These are phyloP conservation scores for Actinernus sp. DNA, from an alignment of 92 coral and sea anemone species.

Conservation along the genomic window DNA sequence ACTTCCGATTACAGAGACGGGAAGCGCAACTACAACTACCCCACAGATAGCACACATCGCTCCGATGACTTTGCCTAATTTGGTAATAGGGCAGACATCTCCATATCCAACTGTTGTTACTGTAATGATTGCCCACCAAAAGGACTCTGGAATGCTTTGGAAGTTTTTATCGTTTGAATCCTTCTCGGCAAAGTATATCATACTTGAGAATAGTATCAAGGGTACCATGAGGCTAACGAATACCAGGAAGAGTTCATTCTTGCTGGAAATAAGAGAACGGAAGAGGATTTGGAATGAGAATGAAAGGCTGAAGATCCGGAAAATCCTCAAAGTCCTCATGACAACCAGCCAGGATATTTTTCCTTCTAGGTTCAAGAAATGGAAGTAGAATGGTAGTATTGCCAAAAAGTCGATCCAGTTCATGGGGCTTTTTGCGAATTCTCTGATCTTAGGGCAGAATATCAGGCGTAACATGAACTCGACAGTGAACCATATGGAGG, in stretches of 20 bases:
- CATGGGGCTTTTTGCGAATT: conserved; percentile 82
- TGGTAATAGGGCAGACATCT: conserved; percentile 92
- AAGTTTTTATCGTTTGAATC: conserved; percentile 87
- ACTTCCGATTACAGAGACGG: conserved; percentile 95
- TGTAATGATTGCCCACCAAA: conserved; percentile 99
- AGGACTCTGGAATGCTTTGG: conserved; percentile 93
- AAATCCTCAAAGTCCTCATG: conserved; percentile 82
- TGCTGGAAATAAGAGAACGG: conserved; percentile 90
- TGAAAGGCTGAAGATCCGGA: conserved; percentile 85
- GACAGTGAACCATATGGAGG: conserved; percentile 91
- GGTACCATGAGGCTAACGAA: conserved; percentile 90
- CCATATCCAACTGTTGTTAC: conserved; percentile 98
- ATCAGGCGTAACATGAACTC: conserved; percentile 83
- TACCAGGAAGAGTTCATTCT: conserved; percentile 86
- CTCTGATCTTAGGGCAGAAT: conserved; percentile 75
- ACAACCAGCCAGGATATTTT: conserved; percentile 87
- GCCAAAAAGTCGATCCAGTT: conserved; percentile 94
- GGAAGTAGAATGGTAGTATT: conserved; percentile 82
- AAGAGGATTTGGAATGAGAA: conserved; percentile 93
- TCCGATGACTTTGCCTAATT: conserved; percentile 90
- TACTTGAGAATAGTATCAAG: conserved; percentile 87
- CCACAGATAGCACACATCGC: conserved; percentile 94
- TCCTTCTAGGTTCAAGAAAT: conserved; percentile 59
- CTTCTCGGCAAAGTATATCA: conserved; percentile 93
- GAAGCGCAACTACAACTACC: conserved; percentile 94